These are phyloP conservation scores for Orthosia gothica DNA, from an alignment of 2,888 invertebrate species.

Conservation along the genomic window DNA sequence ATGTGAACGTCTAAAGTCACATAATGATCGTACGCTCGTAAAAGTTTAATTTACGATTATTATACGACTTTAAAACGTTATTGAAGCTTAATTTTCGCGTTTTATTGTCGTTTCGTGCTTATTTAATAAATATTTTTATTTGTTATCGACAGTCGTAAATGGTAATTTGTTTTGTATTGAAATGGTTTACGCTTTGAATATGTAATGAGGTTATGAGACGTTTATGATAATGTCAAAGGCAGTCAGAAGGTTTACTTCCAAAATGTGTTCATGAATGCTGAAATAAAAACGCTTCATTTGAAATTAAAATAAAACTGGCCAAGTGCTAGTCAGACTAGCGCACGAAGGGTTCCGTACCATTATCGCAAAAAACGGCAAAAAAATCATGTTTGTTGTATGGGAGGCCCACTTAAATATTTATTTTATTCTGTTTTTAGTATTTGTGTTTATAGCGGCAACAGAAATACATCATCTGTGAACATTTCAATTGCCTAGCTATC, in stretches of 20 bases:
- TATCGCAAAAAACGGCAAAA: too few relatives aligned
- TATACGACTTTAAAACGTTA: constrained; percentile 80
- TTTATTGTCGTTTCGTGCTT: constrained; percentile 83
- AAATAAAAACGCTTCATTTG: background rate
- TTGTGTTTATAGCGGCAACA: too few relatives aligned
- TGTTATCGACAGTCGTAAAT: constrained; percentile 73
- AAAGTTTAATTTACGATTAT: constrained; percentile 83
- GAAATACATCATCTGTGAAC: too few relatives aligned
- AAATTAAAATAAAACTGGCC: too few relatives aligned
- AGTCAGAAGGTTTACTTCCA: constrained; percentile 29
- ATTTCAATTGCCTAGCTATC: too few relatives aligned
- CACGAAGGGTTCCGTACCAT: too few relatives aligned
- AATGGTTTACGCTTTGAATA: constrained; percentile 65
- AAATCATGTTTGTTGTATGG: too few relatives aligned
- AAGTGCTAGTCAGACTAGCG: too few relatives aligned
- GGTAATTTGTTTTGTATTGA: constrained; percentile 75
- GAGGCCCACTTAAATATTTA: too few relatives aligned
- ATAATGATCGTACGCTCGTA: constrained; percentile 71
- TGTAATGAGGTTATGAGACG: constrained; percentile 60
- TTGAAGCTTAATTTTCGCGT: constrained; percentile 82
- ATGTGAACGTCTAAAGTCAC: constrained; percentile 71
- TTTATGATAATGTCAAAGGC: constrained; percentile 5
- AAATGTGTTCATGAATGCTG: background rate
- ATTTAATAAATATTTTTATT: constrained; percentile 78
- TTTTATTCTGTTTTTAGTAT: too few relatives aligned